Evolutionary conservation across 1,140 invertebrate species (phyloP), one percentile per base, ranked within the genome.

Genomic region (Ruditapes philippinarum): DNA sequence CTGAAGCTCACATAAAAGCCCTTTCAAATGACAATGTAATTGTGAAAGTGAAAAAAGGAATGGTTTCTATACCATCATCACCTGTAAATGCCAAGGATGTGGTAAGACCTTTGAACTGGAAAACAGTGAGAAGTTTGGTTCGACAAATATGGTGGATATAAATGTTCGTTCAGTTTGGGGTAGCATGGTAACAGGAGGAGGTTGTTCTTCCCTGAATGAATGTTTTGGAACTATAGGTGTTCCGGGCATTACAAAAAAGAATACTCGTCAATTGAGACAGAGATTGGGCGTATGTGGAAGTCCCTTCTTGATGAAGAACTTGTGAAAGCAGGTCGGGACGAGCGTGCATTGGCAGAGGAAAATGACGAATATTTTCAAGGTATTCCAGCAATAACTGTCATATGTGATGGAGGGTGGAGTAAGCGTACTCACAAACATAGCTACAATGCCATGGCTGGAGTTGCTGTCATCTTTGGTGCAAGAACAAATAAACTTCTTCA

Each of bases 381-480:
- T 73, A 38, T 90, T 25, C 89, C 83, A 78, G 38, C 78, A 22
- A 83, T 88, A 45, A 51, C 76, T 78, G 85, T 90, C 12, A 42
- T 90, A 28, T 65, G 65, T 85, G 88, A 89, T 89, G 87, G 78
- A 7, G 87, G 86, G 17, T 91, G 90, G 87, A 45, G n/a, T 19
- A 91, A 86, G 31, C 11, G 86, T 45, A 45, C 70, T 5, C 81
- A 90, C 60, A 86, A 82, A n/a, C 84, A 88, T 36, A 88, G 74
- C 45, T 90, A 90, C 57, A 91, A 91, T 81, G 81, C 88, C 49
- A 31, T 74, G 25, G 57, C 57, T 40, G 93, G 93, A 25, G 81
- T 82, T 40, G 93, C 82, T n/a, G 91, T 91, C 0, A 94, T 96
- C 38, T 89, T 96, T 80, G 96, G 95, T 3, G 42, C 80, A 92